Conservation (phyloP, 1,140 invertebrate species). For the Telenomus remus region DNA sequence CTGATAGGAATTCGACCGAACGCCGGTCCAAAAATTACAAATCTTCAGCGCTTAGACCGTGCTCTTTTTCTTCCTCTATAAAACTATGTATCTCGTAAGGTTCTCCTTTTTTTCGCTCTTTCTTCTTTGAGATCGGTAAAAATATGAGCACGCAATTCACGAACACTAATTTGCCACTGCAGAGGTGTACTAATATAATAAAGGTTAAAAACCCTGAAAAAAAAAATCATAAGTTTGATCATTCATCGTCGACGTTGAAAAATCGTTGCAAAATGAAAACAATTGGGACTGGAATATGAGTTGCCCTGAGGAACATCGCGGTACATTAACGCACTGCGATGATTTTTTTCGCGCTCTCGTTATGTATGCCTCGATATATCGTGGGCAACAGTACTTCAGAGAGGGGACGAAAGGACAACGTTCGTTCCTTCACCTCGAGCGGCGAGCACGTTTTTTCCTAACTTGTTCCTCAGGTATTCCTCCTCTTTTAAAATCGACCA, state of each 20-base stretch:
- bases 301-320: not conserved
- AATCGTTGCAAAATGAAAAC: too few species aligned
- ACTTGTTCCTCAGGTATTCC: conserved; percentile 70
- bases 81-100: too few species aligned
- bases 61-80: too few species aligned
- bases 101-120: too few species aligned
- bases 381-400: conserved; percentile 14
- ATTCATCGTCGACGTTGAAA: too few species aligned
- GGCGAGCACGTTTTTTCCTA: conserved; percentile 65
- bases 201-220: too few species aligned
- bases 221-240: too few species aligned
- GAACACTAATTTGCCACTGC: too few species aligned
- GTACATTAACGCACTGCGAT: conserved; percentile 26
- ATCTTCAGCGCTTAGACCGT: conserved; percentile 19
- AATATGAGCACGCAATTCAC: too few species aligned
- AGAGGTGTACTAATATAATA: too few species aligned
- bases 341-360: conserved; percentile 25
- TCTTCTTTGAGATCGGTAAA: too few species aligned
- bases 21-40: conserved; percentile 63
- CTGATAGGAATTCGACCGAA: conserved; percentile 62
- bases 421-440: conserved; percentile 68
- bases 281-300: not conserved
- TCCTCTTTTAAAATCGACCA: conserved; percentile 65
- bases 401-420: conserved; percentile 47
- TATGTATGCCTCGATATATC: conserved; percentile 25